Percentiles rank a stretch among this genome's conserved stretches.
These are phyloP conservation scores for Sebastes vulpes DNA, from an alignment of 2,797 vertebrate genomes.

Conservation along the genomic window DNA sequence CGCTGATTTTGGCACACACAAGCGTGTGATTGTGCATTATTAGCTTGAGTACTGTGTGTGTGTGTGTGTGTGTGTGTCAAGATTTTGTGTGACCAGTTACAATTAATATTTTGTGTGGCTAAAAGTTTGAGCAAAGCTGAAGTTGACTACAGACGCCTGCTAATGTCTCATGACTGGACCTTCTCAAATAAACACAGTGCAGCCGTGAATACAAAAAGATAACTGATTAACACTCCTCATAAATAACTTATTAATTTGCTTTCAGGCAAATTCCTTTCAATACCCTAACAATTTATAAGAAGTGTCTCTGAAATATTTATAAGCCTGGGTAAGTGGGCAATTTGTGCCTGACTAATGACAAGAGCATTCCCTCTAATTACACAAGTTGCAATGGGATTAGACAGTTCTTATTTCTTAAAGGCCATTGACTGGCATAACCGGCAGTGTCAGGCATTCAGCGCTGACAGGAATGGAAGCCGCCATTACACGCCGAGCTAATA, in stretches of 20 bases:
- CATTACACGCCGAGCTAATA: slow-evolving; percentile 54
- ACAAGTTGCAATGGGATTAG: slow-evolving; percentile 78
- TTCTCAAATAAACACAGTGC: slow-evolving; percentile 4
- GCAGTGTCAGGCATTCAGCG: slow-evolving; percentile 21
- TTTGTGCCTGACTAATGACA: slow-evolving; percentile 69
- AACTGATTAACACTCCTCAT: slow-evolving; percentile 65
- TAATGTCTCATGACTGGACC: slow-evolving; percentile 2
- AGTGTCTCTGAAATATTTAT: slow-evolving; percentile 68
- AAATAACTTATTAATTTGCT: slow-evolving; percentile 76
- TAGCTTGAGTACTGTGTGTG: background rate
- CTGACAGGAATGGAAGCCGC: slow-evolving; percentile 45
- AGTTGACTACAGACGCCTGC: background rate
- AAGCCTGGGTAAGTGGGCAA: slow-evolving; percentile 63
- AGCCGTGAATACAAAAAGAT: slow-evolving; percentile 26
- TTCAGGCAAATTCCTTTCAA: slow-evolving; percentile 67
- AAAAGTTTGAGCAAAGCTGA: slow-evolving; percentile 17
- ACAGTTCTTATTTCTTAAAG: slow-evolving; percentile 51
- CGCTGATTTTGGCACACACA: background rate
- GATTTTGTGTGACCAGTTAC: background rate
- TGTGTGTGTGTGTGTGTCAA: background rate
- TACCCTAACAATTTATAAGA: slow-evolving; percentile 50
- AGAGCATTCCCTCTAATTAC: slow-evolving; percentile 69
- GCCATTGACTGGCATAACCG: slow-evolving; percentile 49
- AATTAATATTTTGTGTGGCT: background rate
- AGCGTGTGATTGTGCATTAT: background rate